Evolutionary conservation across 2,113 vertebrate species (phyloP), one percentile per base, ranked within the genome.

Genomic region (Lota lota): DNA sequence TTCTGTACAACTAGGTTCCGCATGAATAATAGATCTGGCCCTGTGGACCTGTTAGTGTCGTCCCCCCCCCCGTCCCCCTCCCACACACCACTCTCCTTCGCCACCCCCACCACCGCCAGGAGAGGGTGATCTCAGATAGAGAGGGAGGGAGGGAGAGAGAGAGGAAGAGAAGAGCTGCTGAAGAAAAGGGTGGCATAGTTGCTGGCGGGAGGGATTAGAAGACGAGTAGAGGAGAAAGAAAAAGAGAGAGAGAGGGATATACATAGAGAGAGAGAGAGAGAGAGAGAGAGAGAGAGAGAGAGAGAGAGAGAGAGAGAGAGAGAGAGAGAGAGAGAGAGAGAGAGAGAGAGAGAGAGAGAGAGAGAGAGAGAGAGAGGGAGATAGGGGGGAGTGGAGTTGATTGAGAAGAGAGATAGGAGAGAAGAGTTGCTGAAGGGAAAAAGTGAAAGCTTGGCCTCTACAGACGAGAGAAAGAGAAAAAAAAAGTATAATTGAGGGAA

Each of bases 1-100:
- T 66, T 71, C 72, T 74, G 66, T 63, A 66, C 61, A 76, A 68
- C 74, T 78, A 68, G 11, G 28, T 74, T 71, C 69, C 22, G 61
- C 77, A 87, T 88, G 79, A 88, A 87, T 87, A 83, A 90, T 78
- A 81, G 66, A 85, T 82, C 21, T 67, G 61, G 76, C 79, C 82
- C 51, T 15, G 33, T 76, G 79, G 82, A 83, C 28, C 72, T 71
- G 75, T 71, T 67, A 68, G 70, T 63, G 68, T 12, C 75, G 67
- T 75, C 28, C 28, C 28, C 6, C 28, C 28, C 62, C 77, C 36
- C 4, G 47, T 68, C 73, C 70, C 71, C 70, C 20, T 54, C 40
- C 17, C 40, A 6, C 40, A 11, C 40, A 50, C 67, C 24, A 16
- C 63, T 40, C 6, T 4, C 53, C 53, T n/a, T 18, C 17, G 53